Base-by-base conservation (phyloP, 2,113 vertebrate genomes). In the Nycticorax nycticorax region DNA sequence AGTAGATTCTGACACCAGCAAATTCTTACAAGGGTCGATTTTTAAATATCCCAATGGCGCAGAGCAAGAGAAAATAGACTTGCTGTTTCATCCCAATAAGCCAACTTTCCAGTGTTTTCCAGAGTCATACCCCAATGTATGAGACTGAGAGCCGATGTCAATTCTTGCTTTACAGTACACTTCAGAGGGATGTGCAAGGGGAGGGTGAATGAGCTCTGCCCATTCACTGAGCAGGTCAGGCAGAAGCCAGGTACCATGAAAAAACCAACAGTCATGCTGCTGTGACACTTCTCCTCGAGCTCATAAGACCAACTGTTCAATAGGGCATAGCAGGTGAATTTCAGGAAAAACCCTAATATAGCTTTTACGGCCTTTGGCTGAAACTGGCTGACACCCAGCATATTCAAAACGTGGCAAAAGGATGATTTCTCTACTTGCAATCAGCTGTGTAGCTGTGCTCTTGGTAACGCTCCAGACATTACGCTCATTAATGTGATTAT, bases 391-490 rank as follows among this genome's bases (percentile, higher is more conserved):
- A 53, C 8, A 57, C 19, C 19, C 5, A 73, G 24, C 6, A 9
- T 57, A 30, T 66, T 73, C 35, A 80, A 57, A 66, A 73, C 0
- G 1, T 73, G n/a, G 27, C 15, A 55, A 67, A 88, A 77, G 17
- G 24, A 53, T 3, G 4, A 53, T 91, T 62, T 86, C 20, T 74
- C 32, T 71, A 21, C 24, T 74, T 88, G 41, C 30, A 62, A 9
- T 30, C 2, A 4, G 2, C 23, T 50, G 1, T 52, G 45, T 68
- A 75, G 22, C 26, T 0, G 0, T 90, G 48, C 7, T 76, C 7
- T 66, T 53, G 30, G 8, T 72, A 72, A 47, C 22, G 20, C 32
- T 89, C 3, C 10, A 81, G 33, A 39, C 3, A 30, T 66, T 41
- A 72, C 26, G 8, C 6, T 82, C 43, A 39, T 72, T 75, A 47